Percentiles rank a stretch among this genome's conserved stretches.
Evolutionary conservation across 2,113 vertebrate genomes (phyloP).

Genomic region (Protobothrops mucrosquamatus): DNA sequence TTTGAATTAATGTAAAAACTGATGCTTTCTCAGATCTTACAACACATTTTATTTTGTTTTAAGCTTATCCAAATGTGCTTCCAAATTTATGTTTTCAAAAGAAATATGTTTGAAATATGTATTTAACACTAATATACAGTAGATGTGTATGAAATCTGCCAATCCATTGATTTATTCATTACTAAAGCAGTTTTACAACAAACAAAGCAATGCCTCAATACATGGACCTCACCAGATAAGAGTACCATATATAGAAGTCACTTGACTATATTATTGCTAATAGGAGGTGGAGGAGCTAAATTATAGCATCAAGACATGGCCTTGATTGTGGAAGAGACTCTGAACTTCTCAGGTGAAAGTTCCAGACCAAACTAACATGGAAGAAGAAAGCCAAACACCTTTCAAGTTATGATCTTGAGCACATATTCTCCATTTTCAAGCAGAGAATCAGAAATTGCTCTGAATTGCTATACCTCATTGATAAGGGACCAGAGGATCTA

Average conservation of each 20-base stretch:
- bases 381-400: background rate
- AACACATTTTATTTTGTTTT: background rate
- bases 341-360: background rate
- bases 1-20: background rate
- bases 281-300: background rate
- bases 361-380: background rate
- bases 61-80: background rate
- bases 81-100: background rate
- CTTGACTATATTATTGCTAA: background rate
- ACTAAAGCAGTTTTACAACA: background rate
- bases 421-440: background rate
- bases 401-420: background rate
- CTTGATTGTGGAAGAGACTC: background rate
- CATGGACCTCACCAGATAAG: background rate
- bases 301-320: background rate
- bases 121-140: background rate
- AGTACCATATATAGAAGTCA: background rate
- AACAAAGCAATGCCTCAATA: background rate
- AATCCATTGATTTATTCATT: background rate
- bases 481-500: background rate
- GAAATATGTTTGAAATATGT: background rate
- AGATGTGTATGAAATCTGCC: background rate
- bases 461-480: background rate
- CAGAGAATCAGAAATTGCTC: background rate
- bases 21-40: background rate